Evolutionary conservation across 2,113 vertebrate species (phyloP), one percentile per base, ranked within the genome.

Genomic region (Candoia aspera): DNA sequence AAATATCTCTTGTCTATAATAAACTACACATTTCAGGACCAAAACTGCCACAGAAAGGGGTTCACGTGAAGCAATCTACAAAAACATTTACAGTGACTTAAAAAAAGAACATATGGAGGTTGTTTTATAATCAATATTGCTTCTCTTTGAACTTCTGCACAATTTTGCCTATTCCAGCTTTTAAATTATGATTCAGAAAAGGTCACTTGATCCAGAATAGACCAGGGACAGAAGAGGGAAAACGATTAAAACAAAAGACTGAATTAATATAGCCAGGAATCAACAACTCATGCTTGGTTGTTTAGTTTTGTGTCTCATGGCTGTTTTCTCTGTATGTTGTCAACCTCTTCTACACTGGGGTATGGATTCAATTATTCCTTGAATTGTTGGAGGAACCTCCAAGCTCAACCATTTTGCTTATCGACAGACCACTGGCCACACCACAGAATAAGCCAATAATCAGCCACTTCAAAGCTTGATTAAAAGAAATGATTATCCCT

Each of bases 401-500:
- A 46, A 24, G 23, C 33, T 8, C 24, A 12, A 21, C n/a, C 12
- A 26, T 86, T 57, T 68, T 23, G 19, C 55, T 54, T 15, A 86
- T n/a, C 5, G 42, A 9, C 19, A 64, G 29, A 68, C 24, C 17
- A 83, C 42, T 11, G 8, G 46, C 29, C 19, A 53, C 13, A 29
- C 21, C 58, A 54, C 23, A 53, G 49, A 19, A 42, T 33, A 86
- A 87, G 85, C 12, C 12, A 0, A 62, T 96, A 87, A 93, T 91
- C 90, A 93, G 88, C 58, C 95, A 37, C 91, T 95, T 95, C 87
- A 94, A 94, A 95, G 89, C 84, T 94, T 95, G 84, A 88, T 95
- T 92, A 87, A 95, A 95, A 92, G 96, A 96, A 96, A 95, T 57
- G 73, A 91, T 93, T 93, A 92, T 90, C 87, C 90, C 92, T 95